These are phyloP conservation scores for Phenacoccus solenopsis DNA, from an alignment of 1,140 invertebrate species.

Conservation along the genomic window DNA sequence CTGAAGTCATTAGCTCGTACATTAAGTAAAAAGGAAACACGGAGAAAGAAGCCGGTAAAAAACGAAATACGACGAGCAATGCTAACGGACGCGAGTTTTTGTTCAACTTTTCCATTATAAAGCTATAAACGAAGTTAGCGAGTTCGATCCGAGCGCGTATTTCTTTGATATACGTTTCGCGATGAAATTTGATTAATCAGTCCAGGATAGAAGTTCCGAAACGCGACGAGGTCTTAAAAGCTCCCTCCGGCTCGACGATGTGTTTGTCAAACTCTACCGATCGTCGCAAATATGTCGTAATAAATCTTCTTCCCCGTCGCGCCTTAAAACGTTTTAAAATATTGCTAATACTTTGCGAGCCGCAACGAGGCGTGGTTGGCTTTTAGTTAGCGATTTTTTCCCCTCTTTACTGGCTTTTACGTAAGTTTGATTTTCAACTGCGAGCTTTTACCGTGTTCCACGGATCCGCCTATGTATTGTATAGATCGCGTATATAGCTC, in stretches of 20 bases:
- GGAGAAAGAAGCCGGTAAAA: no score
- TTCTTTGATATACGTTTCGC: background rate
- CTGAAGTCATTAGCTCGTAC: no score
- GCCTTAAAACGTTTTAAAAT: background rate
- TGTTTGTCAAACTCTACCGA: background rate
- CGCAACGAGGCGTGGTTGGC: background rate
- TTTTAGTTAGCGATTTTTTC: background rate
- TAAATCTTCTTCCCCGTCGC: background rate
- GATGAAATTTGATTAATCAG: conserved; percentile 2
- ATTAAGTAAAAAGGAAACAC: no score
- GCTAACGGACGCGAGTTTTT: background rate
- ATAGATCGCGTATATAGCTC: no score
- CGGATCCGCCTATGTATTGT: no score
- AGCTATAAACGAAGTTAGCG: background rate
- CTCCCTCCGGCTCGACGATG: no score
- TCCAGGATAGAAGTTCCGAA: background rate
- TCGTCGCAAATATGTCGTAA: background rate
- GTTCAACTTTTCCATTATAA: background rate
- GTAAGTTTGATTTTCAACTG: no score
- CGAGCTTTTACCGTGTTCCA: no score
- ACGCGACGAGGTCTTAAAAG: no score
- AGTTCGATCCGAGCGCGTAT: background rate
- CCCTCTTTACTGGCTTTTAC: no score
- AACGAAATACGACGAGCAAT: background rate
- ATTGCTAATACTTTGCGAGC: conserved; percentile 2